Evolutionary conservation across 2,888 invertebrate genomes (phyloP), one percentile per base, ranked within the genome.

Genomic region (Lamproptera curius): DNA sequence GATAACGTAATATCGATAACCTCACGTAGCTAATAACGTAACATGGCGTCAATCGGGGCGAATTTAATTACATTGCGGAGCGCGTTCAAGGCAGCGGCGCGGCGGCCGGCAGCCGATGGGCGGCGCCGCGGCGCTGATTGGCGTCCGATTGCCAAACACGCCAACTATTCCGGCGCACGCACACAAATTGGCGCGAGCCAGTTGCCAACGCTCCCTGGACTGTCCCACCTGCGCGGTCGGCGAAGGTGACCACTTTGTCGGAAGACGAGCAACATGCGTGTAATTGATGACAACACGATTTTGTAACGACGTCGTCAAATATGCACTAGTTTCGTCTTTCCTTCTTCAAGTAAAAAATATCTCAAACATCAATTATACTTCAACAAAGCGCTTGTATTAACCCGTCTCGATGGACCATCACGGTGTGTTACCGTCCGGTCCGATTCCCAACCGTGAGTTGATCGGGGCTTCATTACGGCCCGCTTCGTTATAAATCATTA

Each of bases 401-500:
- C 16, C 14, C 26, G 35, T 43, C 35, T 2, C 13, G 13, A 26
- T 13, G 16, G 17, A 5, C 17, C 16, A 20, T 23, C 16, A 16
- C 3, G 13, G 11, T 13, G 13, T 4, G 26, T 16, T 17, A 10
- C 23, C n/a, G 17, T 3, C 9, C 16, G 16, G 11, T 10, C 3
- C 31, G 11, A 41, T 5, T 40, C 39, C 20, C 33, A 1, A 39
- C 26, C 31, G 9, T 16, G 11, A 11, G n/a, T 28, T 13, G 16
- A 23, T 34, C 35, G 8, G 13, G 28, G 28, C 11, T 49, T 40
- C 39, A 43, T 43, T 49, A 35, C 34, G 16, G 37, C 16, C 10
- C 33, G 37, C 39, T 55, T 54, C 54, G 53, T 59, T 58, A 54
- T 54, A 56, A 54, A 58, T 57, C 54, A 54, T 58, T 58, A 56